Percentiles rank a stretch among this genome's conserved stretches.
These are phyloP conservation scores for Mythimna pallens DNA, from an alignment of 2,888 invertebrate species.

Conservation along the genomic window DNA sequence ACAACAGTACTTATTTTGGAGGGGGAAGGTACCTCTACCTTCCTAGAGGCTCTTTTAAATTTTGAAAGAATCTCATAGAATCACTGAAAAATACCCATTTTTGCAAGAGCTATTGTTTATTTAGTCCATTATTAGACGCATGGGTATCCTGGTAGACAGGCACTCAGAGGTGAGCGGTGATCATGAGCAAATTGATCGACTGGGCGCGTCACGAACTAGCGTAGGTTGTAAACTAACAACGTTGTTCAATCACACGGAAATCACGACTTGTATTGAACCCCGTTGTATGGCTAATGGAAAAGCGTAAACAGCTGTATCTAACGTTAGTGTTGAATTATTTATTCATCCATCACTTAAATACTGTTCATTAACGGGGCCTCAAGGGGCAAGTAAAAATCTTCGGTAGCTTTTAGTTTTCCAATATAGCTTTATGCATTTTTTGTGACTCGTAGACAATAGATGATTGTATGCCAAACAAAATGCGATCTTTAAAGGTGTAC, in stretches of 20 bases:
- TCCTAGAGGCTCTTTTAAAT: too few relatives aligned
- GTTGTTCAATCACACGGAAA: constrained; percentile 60
- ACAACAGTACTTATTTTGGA: too few relatives aligned
- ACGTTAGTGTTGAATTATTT: constrained; percentile 1
- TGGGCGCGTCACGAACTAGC: constrained; percentile 44
- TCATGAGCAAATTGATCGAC: constrained; percentile 30
- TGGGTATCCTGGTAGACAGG: background rate
- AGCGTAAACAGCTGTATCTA: constrained; percentile 13
- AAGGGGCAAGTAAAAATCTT: background rate
- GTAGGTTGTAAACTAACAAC: constrained; percentile 18
- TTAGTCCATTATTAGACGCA: background rate
- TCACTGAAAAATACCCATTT: too few relatives aligned
- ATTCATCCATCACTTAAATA: background rate
- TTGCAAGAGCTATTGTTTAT: constrained; percentile 2
- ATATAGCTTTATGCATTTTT: constrained; percentile 7
- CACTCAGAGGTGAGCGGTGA: constrained; percentile 17
- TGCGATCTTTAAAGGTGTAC: background rate
- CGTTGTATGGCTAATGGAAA: constrained; percentile 18
- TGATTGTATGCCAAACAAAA: background rate
- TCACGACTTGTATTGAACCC: constrained; percentile 58
- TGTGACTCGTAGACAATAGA: background rate
- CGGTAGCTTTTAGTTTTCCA: background rate
- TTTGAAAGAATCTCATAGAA: too few relatives aligned
- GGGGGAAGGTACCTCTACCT: too few relatives aligned
- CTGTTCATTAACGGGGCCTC: background rate